These are phyloP conservation scores for Chrysolina haemoptera DNA, from an alignment of 2,888 invertebrate genomes.

Conservation along the genomic window DNA sequence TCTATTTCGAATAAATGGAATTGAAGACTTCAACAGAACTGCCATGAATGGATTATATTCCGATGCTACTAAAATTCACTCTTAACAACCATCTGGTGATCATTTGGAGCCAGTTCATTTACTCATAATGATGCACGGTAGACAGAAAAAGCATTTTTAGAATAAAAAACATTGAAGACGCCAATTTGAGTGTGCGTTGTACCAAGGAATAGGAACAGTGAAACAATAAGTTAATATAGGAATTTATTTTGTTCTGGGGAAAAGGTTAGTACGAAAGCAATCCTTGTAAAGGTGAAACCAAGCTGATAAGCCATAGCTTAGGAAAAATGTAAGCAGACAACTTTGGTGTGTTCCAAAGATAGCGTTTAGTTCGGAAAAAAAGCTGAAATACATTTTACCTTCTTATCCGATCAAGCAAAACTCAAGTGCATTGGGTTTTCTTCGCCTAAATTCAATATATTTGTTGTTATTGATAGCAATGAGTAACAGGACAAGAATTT, in stretches of 20 bases:
- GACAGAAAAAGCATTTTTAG: too few relatives aligned
- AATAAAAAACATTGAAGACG: too few relatives aligned
- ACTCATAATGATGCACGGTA: too few relatives aligned
- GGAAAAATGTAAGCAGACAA: neutral
- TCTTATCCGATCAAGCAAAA: constrained; percentile 41
- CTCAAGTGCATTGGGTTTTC: constrained; percentile 34
- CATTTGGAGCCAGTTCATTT: too few relatives aligned
- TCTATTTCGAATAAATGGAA: neutral
- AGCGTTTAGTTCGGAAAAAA: constrained; percentile 15
- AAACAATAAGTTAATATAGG: neutral
- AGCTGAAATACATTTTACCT: constrained; percentile 38
- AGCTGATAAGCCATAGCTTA: constrained; percentile 14
- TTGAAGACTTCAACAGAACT: neutral
- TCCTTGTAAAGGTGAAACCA: neutral
- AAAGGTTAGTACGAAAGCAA: neutral
- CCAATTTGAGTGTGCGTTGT: too few relatives aligned
- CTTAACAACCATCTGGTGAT: too few relatives aligned
- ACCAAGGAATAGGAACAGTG: too few relatives aligned
- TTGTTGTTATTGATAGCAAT: constrained; percentile 11
- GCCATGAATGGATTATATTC: too few relatives aligned
- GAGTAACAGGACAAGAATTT: neutral
- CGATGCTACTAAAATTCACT: too few relatives aligned
- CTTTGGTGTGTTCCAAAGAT: constrained; percentile 1
- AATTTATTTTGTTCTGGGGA: neutral
- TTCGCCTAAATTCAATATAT: constrained; percentile 41